Conservation (phyloP, 2,113 vertebrate genomes). For the Gavialis gangeticus region DNA sequence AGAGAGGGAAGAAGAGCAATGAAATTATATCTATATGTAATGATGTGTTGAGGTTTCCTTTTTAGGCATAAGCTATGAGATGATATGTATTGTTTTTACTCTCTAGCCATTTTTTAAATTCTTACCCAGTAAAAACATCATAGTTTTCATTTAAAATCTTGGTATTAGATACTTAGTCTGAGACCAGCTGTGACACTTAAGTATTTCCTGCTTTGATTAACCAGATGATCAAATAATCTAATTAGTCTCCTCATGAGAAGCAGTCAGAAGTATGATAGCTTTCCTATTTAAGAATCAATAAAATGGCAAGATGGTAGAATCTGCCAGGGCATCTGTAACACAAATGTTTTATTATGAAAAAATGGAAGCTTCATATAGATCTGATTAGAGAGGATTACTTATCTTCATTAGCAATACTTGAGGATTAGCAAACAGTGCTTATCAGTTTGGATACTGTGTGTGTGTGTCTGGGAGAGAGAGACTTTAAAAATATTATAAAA, state of each 20-base stretch:
- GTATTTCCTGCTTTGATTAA: conserved; percentile 80
- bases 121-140: conserved; percentile 62
- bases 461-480: not conserved
- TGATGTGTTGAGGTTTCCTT: conserved; percentile 42
- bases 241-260: conserved; percentile 74
- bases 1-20: not conserved
- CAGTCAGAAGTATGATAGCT: conserved; percentile 66
- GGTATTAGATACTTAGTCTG: conserved; percentile 67
- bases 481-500: too few relatives aligned
- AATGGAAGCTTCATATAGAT: conserved; percentile 19
- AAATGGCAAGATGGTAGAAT: conserved; percentile 62
- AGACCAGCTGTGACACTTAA: conserved; percentile 77
- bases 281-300: conserved; percentile 71
- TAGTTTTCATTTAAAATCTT: conserved; percentile 77
- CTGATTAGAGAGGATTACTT: conserved; percentile 54
- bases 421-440: conserved; percentile 16
- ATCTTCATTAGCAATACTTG: conserved; percentile 28
- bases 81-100: conserved; percentile 60
- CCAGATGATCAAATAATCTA: conserved; percentile 79
- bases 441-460: not conserved
- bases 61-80: conserved; percentile 25
- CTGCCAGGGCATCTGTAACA: conserved; percentile 54
- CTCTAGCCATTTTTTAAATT: conserved; percentile 61
- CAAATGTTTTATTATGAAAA: conserved; percentile 45
- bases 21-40: conserved; percentile 49